Evolutionary conservation across 2,797 vertebrate species (phyloP).

Genomic region (Novumbra hubbsi): DNA sequence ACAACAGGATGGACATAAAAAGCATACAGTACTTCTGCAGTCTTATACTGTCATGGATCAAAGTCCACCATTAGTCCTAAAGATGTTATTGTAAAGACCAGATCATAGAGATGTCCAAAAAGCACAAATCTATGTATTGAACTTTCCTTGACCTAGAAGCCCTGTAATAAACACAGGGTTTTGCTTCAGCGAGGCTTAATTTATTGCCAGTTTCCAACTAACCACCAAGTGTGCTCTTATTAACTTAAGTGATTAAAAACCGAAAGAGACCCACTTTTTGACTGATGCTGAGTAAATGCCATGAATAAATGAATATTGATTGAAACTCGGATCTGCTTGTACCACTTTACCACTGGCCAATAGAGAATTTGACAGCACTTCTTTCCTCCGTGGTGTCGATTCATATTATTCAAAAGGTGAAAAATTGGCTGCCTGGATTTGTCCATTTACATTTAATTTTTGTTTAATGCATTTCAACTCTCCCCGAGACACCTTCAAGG

Average conservation of each 20-base stretch:
- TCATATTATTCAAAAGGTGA: constrained; percentile 47
- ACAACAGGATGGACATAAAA: neutral
- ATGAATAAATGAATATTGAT: constrained; percentile 20
- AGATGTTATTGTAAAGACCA: constrained; percentile 28
- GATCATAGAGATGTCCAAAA: constrained; percentile 10
- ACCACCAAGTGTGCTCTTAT: neutral
- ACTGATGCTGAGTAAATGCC: constrained; percentile 36
- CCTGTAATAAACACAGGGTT: constrained; percentile 27
- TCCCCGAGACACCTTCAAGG: constrained; percentile 22
- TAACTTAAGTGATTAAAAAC: constrained; percentile 9
- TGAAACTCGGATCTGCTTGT: constrained; percentile 15
- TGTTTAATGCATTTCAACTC: neutral
- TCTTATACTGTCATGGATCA: neutral
- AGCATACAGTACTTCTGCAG: too few relatives aligned
- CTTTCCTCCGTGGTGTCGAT: constrained; percentile 48
- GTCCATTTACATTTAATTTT: too few relatives aligned
- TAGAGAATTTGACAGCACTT: constrained; percentile 47
- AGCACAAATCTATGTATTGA: constrained; percentile 15
- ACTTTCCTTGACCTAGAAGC: constrained; percentile 20
- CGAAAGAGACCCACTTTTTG: constrained; percentile 14
- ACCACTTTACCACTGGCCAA: constrained; percentile 22
- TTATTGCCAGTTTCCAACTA: constrained; percentile 11
- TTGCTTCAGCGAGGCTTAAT: neutral
- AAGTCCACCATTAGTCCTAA: constrained; percentile 4
- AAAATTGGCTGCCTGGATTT: too few relatives aligned